These are phyloP conservation scores for Endomychus coccineus DNA, from an alignment of 2,888 invertebrate species.

Conservation along the genomic window DNA sequence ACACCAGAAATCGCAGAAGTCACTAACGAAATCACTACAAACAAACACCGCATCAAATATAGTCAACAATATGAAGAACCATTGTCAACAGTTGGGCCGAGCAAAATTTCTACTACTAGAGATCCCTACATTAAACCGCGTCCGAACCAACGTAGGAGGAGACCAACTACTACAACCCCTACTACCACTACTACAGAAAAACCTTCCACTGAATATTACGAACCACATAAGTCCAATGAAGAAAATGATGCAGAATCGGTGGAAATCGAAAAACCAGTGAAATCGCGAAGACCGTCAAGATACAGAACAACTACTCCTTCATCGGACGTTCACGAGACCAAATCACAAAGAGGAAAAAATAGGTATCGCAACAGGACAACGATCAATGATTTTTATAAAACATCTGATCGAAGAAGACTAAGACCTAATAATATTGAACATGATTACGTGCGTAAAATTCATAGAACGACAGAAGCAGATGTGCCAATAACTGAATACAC, in stretches of 20 bases:
- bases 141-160: constrained; percentile 21
- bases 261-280: constrained; percentile 12
- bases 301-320: constrained; percentile 13
- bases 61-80: no score
- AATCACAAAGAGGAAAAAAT: background rate
- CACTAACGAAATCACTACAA: constrained; percentile 2
- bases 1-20: no score
- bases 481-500: no score
- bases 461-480: constrained; percentile 12
- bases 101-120: constrained; percentile 30
- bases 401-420: constrained; percentile 3
- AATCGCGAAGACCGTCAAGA: constrained; percentile 7
- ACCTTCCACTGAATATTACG: constrained; percentile 22
- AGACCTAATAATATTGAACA: constrained; percentile 10
- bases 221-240: constrained; percentile 29
- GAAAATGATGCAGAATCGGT: constrained; percentile 17
- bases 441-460: constrained; percentile 16
- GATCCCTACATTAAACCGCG: constrained; percentile 8
- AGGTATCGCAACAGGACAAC: constrained; percentile 1
- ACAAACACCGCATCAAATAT: no score
- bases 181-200: constrained; percentile 20
- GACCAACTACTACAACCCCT: constrained; percentile 20
- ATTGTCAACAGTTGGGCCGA: constrained; percentile 26
- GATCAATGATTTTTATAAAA: no score
- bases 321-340: no score